These are phyloP conservation scores for Eupeodes luniger DNA, from an alignment of 2,888 invertebrate genomes.

Conservation along the genomic window DNA sequence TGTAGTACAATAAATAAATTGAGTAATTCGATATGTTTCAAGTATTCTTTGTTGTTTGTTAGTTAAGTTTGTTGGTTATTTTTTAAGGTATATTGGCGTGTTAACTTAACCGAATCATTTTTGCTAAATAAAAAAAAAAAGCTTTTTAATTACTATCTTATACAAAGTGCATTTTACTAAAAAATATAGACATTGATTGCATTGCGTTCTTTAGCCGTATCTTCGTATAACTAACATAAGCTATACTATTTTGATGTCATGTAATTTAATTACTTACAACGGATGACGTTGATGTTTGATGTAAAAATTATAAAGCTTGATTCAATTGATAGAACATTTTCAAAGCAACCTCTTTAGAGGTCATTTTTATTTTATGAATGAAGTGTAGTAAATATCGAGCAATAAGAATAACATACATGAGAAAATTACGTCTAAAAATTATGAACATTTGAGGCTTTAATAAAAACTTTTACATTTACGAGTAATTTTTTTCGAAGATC, in stretches of 20 bases:
- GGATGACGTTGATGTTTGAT: slow-evolving; percentile 3
- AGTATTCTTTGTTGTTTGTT: slow-evolving; percentile 15
- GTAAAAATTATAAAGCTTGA: too few species aligned
- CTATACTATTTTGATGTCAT: neutral
- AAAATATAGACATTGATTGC: neutral
- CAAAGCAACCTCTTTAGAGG: too few species aligned
- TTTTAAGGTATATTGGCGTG: slow-evolving; percentile 33
- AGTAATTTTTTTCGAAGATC: too few species aligned
- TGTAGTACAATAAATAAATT: neutral
- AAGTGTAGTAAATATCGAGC: too few species aligned
- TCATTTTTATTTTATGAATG: too few species aligned
- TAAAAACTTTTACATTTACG: too few species aligned
- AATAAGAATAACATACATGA: too few species aligned
- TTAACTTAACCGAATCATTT: slow-evolving; percentile 59
- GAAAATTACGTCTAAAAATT: too few species aligned
- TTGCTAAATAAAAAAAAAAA: neutral
- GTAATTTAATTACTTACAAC: neutral
- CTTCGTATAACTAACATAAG: neutral
- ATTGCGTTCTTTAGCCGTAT: neutral
- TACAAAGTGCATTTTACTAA: neutral
- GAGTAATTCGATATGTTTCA: slow-evolving; percentile 8
- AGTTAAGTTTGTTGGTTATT: neutral
- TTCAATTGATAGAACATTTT: neutral
- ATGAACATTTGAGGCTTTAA: too few species aligned
- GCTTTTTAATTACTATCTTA: slow-evolving; percentile 22